Base-by-base conservation (phyloP, 2,113 vertebrate species). In the Polypterus senegalus region DNA sequence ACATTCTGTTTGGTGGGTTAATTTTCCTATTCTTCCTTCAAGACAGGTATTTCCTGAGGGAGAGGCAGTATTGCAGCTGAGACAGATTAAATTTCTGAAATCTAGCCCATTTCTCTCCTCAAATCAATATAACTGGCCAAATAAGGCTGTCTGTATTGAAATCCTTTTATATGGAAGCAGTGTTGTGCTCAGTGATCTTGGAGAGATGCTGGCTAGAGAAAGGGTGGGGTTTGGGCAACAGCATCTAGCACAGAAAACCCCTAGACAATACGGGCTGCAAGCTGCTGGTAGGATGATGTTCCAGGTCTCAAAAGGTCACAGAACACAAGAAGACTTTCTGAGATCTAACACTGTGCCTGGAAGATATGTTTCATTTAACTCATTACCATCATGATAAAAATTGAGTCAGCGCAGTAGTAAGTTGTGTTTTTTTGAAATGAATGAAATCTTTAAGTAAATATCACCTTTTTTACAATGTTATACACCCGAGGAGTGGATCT, bases 241-340 rank as follows among this genome's bases (percentile, higher is more conserved):
- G 56, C 63, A 59, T 54, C 58, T 55, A 62, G 27, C 63, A 70
- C 67, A 68, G 71, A 66, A 69, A 46, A 71, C 70, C 54, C 48
- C 59, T 53, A 65, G 65, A 72, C 65, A 63, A 85, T 86, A 81
- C 77, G 79, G 85, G 83, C 60, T 66, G 69, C 70, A 82, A 85
- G 83, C 83, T 88, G 86, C 77, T 74, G 76, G 71, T 71, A 75
- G 74, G 76, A 61, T 82, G 74, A 78, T 76, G 74, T 77, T 80
- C 74, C 78, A 74, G 74, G 74, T 77, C 27, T 83, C 71, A 82
- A 79, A 77, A 75, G 77, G 73, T 79, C 73, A 70, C 2, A 65
- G 61, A 67, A 61, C 68, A 52, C 6, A 49, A 60, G 54, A 61
- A 63, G 52, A 69, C 63, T 59, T 59, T 62, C 57, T 57, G 47